phyloP scores from a whole-genome alignment of 2,797 vertebrate species.

The Hozukius guyotensis region DNA sequence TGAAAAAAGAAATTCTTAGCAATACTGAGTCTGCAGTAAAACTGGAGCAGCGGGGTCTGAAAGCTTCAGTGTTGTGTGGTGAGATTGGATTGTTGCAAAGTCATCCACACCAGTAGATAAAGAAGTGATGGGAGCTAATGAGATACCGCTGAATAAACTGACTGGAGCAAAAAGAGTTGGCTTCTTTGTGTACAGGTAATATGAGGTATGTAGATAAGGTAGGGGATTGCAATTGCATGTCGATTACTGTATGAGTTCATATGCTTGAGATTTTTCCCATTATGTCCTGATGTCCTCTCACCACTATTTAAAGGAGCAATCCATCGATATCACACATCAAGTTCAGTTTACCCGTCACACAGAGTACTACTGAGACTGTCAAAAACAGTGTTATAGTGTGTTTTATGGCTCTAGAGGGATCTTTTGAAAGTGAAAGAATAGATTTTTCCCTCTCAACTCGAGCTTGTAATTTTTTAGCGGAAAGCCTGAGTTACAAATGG shows the following conservation, averaged over 20 bases:
- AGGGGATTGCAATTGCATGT: not conserved
- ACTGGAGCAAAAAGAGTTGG: not conserved
- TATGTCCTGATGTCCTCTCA: not conserved
- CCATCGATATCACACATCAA: not conserved
- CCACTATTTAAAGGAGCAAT: not conserved
- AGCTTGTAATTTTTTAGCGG: not conserved
- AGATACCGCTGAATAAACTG: constrained; percentile 15
- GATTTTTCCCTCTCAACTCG: not conserved
- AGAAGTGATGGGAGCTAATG: constrained; percentile 16
- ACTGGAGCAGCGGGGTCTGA: constrained; percentile 28
- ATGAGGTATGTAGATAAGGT: not conserved
- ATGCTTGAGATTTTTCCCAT: not conserved
- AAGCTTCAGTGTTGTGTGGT: constrained; percentile 1
- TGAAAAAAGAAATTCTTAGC: constrained; percentile 29
- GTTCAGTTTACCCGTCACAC: not conserved
- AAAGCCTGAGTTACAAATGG: not conserved
- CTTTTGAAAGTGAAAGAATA: not conserved
- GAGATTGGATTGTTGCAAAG: constrained; percentile 14
- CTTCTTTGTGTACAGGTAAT: not conserved
- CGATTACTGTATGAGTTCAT: not conserved
- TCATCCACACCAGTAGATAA: constrained; percentile 7
- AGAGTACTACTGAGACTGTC: not conserved
- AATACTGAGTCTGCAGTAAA: constrained; percentile 15
- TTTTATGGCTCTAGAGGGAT: not conserved
- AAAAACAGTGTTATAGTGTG: not conserved